Evolutionary conservation across 2,113 vertebrate species (phyloP).

Genomic region (Ramphastos sulfuratus): DNA sequence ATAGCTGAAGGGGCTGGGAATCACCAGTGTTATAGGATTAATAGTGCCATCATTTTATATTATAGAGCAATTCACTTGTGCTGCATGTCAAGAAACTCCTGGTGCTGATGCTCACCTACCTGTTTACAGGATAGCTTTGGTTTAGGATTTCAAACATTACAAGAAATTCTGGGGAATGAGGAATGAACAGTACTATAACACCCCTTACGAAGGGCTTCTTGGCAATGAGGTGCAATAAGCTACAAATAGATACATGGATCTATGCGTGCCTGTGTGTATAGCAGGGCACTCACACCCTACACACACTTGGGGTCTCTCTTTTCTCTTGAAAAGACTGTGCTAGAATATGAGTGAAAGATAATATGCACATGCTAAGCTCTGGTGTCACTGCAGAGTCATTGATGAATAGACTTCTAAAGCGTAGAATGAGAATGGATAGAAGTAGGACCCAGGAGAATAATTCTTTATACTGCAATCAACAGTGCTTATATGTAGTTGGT

Average conservation of each 20-base stretch:
- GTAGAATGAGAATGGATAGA: constrained; percentile 74
- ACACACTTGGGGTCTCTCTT: not conserved
- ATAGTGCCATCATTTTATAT: constrained; percentile 79
- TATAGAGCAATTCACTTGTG: constrained; percentile 76
- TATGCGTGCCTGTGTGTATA: not conserved
- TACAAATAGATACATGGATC: not conserved
- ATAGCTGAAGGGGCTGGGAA: constrained; percentile 72
- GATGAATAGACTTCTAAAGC: constrained; percentile 78
- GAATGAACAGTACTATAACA: not conserved
- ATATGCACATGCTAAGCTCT: constrained; percentile 36
- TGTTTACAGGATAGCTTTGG: constrained; percentile 50
- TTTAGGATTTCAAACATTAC: constrained; percentile 42
- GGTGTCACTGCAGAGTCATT: constrained; percentile 65
- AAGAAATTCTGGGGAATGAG: not conserved
- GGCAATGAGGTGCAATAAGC: not conserved
- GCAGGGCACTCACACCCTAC: not conserved
- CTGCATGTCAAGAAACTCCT: constrained; percentile 65
- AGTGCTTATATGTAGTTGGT: constrained; percentile 67
- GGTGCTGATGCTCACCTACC: constrained; percentile 35
- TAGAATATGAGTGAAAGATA: constrained; percentile 4
- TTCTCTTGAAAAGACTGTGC: constrained; percentile 25
- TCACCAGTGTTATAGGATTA: constrained; percentile 75
- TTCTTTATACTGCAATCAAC: constrained; percentile 78
- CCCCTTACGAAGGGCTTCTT: not conserved
- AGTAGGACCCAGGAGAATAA: constrained; percentile 76